Evolutionary conservation across 2,888 invertebrate genomes (phyloP), one percentile per base, ranked within the genome.

Genomic region (Melangyna quadrimaculata): DNA sequence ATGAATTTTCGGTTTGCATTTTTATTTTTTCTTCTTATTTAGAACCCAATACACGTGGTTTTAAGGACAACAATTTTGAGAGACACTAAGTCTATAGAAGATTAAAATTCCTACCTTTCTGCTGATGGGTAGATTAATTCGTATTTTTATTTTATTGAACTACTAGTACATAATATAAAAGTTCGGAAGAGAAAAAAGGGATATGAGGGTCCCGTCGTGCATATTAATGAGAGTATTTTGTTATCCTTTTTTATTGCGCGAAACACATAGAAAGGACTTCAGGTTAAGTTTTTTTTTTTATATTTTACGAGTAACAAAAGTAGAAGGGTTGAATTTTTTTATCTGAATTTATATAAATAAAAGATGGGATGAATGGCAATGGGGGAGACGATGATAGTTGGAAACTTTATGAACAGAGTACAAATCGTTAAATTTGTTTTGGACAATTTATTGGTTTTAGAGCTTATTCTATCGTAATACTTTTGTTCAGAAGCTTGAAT

Each of bases 101-200:
- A 67, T 67, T 51, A 51, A 67, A 67, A 67, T 67, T 51, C 67
- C 67, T 22, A n/a, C 35, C 24, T 35, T 22, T 17, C 17, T 10
- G 1, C n/a, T 40, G 57, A 19, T 45, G 65, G 43, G 32, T 65
- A 45, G 67, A 67, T 51, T 51, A 51, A 67, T 67, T 67, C 24
- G 51, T 67, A 17, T 67, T 67, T 67, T 67, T 67, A 17, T 67
- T 67, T 67, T 67, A 67, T 67, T 67, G 67, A 67, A 67, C 67
- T 67, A 35, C 48, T 65, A 43, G 12, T 17, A 51, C 22, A 1
- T 10, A n/a, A n/a, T 22, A 67, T 45, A 67, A 51, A 67, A 67
- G 27, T 45, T 65, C 10, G 32, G 9, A 14, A 37, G 51, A 22
- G 9, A 14, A 37, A 67, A 22, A 45, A 51, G 4, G 35, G 35